Percentiles rank a stretch among this genome's conserved stretches.
Conservation (phyloP, 2,797 vertebrate species). For the Fistularia commersonii region DNA sequence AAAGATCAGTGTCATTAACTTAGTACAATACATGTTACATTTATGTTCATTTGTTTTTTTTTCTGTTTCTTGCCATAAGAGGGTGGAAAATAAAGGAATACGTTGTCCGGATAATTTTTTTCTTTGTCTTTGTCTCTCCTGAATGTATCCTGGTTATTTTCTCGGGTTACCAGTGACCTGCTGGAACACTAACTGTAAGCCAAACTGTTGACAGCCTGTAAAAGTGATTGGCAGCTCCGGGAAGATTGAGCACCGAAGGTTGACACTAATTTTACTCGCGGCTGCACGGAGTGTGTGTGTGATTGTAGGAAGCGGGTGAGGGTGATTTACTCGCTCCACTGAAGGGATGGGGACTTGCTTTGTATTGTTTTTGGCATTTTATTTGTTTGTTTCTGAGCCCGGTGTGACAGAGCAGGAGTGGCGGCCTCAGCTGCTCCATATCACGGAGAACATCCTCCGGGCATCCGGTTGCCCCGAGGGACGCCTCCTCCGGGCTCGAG, state of each 20-base stretch:
- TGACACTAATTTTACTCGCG: constrained; percentile 70
- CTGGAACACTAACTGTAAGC: constrained; percentile 69
- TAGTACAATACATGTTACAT: no score
- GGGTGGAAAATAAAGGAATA: no score
- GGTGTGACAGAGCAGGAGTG: constrained; percentile 58
- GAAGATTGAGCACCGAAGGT: constrained; percentile 37
- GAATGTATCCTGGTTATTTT: constrained; percentile 31
- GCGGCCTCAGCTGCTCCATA: constrained; percentile 67
- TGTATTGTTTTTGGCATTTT: no score
- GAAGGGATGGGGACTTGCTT: no score
- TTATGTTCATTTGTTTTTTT: no score
- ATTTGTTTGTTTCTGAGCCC: no score
- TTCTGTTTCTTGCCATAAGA: no score
- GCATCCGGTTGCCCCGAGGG: constrained; percentile 42
- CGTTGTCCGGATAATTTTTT: no score
- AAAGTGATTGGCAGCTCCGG: constrained; percentile 64
- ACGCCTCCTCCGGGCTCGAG: constrained; percentile 41
- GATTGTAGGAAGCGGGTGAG: constrained; percentile 1
- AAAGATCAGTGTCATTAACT: no score
- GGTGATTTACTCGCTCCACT: no score
- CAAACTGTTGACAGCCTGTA: constrained; percentile 68
- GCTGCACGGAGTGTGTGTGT: constrained; percentile 24
- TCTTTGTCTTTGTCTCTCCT: constrained; percentile 16
- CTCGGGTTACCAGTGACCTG: constrained; percentile 57
- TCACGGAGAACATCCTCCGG: constrained; percentile 44